Base-by-base conservation (phyloP, 2,888 invertebrate genomes). In the Eremobia ochroleuca region DNA sequence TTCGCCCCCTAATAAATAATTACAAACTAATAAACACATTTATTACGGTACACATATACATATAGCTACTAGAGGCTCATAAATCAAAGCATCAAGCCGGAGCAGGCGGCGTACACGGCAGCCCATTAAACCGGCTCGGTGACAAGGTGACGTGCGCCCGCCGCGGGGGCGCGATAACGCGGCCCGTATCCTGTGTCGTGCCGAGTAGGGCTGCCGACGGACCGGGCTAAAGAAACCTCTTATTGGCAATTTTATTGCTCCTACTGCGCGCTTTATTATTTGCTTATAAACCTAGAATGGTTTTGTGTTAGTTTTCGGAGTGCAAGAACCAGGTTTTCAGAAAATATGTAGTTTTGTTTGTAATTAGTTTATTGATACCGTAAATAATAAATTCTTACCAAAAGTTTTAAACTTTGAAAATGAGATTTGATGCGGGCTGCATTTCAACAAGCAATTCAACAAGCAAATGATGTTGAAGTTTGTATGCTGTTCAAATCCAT, bases 91-190 rank as follows among this genome's bases (percentile, higher is more conserved):
- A 94, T 94, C 95, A 95, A 95, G 92, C 90, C 84, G 83, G 73
- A 79, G 86, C 88, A 87, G 91, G 85, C 93, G 91, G 87, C 85
- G 93, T 94, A 94, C 90, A 91, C 94, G 89, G 94, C 94, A 93
- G 94, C 94, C 95, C 96, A 96, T 96, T 96, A 96, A 95, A 95
- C 92, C 93, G 95, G 94, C 93, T 95, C 95, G 95, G 96, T 96
- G 96, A 96, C 96, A 95, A 96, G 96, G 95, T 95, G 96, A 95
- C 95, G 95, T 91, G 91, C 89, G 90, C 93, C 92, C 92, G 92
- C 92, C 92, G 93, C 93, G 92, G 93, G 92, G 93, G 94, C 93
- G 94, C 94, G 95, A 95, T 94, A 94, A 94, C 93, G 94, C 92
- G 93, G 93, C 94, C 93, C 94, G 95, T 94, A 94, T 93, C 94